Evolutionary conservation across 2,888 invertebrate genomes (phyloP).

Genomic region (Steromphala cineraria): DNA sequence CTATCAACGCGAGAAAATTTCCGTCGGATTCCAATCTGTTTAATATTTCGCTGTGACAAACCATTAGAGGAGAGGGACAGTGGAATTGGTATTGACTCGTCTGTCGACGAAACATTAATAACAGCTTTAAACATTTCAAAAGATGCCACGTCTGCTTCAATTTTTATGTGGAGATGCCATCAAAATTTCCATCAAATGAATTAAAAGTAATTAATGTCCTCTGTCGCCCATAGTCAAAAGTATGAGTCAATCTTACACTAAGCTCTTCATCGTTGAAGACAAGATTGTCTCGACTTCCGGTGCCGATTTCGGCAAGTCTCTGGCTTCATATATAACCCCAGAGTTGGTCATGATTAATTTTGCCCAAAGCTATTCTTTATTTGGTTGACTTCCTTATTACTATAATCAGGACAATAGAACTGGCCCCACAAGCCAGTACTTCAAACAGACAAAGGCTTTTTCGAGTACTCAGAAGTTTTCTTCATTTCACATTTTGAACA

Average conservation of each 20-base stretch:
- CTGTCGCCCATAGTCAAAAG: neutral
- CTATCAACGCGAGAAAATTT: neutral
- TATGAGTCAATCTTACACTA: neutral
- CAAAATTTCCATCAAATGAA: conserved; percentile 10
- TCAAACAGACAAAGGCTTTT: neutral
- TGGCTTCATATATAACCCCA: conserved; percentile 12
- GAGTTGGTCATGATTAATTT: conserved; percentile 18
- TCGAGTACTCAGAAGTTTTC: neutral
- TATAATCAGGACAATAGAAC: conserved; percentile 9
- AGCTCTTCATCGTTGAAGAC: neutral
- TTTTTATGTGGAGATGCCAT: neutral
- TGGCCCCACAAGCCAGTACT: neutral
- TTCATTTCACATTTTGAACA: too few species aligned
- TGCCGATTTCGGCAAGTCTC: neutral
- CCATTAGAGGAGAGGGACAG: neutral
- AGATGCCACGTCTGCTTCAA: neutral
- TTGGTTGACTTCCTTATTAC: conserved; percentile 13
- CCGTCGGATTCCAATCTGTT: neutral
- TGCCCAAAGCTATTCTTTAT: neutral
- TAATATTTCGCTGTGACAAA: neutral
- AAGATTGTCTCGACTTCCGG: neutral
- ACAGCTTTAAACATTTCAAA: conserved; percentile 2
- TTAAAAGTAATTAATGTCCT: conserved; percentile 5
- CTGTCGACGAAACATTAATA: neutral
- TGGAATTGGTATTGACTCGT: neutral